Evolutionary conservation across 2,113 vertebrate genomes (phyloP).

Genomic region (human (Homo sapiens)): DNA sequence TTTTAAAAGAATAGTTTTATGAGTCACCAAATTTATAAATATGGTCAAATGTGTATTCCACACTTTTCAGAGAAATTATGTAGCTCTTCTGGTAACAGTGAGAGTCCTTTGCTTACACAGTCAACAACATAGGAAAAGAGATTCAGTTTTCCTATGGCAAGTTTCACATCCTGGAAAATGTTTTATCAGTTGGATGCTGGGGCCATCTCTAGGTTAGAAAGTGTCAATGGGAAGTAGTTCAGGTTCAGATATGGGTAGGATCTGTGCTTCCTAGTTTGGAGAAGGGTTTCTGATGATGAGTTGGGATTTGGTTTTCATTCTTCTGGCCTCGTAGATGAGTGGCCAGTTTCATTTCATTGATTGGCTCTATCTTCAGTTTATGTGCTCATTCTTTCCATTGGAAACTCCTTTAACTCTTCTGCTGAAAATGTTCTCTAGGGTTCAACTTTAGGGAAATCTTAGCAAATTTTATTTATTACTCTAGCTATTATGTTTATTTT

Average conservation of each 20-base stretch:
- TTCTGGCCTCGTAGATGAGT: neutral
- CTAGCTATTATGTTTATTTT: neutral
- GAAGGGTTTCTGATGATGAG: neutral
- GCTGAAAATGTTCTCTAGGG: neutral
- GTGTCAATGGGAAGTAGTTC: neutral
- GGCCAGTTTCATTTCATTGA: neutral
- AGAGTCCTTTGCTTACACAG: neutral
- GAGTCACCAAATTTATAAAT: neutral
- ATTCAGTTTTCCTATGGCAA: constrained; percentile 6
- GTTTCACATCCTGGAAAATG: neutral
- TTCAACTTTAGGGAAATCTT: neutral
- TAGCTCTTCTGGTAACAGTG: constrained; percentile 15
- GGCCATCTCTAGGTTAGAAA: constrained; percentile 33
- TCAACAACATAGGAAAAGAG: neutral
- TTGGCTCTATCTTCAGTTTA: neutral
- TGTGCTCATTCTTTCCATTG: neutral
- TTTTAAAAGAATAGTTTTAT: constrained; percentile 1
- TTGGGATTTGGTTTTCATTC: neutral
- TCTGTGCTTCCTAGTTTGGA: neutral
- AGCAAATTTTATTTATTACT: neutral
- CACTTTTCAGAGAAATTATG: neutral
- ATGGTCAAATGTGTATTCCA: neutral
- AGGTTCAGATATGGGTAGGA: neutral
- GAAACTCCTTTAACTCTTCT: neutral
- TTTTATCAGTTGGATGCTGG: neutral